These are phyloP conservation scores for Neodontobutis hainanensis DNA, from an alignment of 2,113 vertebrate genomes.

Conservation along the genomic window DNA sequence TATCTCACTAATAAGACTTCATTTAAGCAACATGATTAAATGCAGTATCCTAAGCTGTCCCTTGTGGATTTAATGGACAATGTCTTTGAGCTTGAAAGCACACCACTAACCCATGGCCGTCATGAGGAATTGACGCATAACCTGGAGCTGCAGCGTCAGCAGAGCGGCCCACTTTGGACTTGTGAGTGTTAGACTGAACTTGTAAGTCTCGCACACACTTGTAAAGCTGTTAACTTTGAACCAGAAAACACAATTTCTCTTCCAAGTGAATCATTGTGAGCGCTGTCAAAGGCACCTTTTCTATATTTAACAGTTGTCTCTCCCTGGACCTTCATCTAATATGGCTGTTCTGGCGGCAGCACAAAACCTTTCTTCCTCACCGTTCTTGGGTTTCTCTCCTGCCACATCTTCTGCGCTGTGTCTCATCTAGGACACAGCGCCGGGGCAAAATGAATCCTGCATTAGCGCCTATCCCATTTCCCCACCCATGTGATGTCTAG, in stretches of 20 bases:
- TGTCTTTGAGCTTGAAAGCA: conserved; percentile 5
- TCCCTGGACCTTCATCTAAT: conserved; percentile 9
- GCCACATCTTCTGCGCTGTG: background rate
- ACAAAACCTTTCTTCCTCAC: background rate
- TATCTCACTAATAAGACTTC: background rate
- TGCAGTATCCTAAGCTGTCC: conserved; percentile 1
- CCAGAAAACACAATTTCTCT: conserved; percentile 3
- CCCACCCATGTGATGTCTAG: background rate
- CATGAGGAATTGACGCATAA: conserved; percentile 3
- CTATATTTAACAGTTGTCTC: conserved; percentile 12
- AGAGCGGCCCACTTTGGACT: no score
- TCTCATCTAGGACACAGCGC: conserved; percentile 5
- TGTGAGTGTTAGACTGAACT: background rate
- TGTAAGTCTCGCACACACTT: background rate
- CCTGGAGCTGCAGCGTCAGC: conserved; percentile 6
- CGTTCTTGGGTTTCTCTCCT: background rate
- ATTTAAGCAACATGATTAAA: conserved; percentile 1
- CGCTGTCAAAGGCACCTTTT: conserved; percentile 16
- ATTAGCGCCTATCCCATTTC: conserved; percentile 6
- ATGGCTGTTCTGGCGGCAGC: background rate
- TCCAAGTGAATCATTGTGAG: background rate
- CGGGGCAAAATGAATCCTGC: background rate
- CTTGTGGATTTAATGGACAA: conserved; percentile 8
- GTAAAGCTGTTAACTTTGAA: background rate
- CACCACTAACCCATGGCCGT: background rate